A percentile compares a stretch with the other conserved stretches of the same genome.
Conservation (phyloP, 1,140 invertebrate genomes). For the Notospermus geniculatus region DNA sequence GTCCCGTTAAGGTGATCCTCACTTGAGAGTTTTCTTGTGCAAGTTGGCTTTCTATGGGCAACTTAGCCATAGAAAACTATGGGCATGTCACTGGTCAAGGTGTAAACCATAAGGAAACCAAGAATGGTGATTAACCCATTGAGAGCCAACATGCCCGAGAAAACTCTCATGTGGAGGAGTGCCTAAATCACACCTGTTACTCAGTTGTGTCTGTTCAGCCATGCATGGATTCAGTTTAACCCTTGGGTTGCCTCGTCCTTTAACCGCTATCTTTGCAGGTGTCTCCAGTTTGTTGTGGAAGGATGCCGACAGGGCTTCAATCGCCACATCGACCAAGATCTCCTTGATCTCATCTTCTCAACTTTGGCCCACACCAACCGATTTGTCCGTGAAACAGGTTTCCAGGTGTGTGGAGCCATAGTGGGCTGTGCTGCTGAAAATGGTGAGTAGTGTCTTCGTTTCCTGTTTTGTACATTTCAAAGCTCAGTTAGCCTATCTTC, state of each 20-base stretch:
- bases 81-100: too few relatives aligned
- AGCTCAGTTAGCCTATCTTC: constrained; percentile 4
- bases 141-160: too few relatives aligned
- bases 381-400: constrained; percentile 63
- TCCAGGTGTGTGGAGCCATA: constrained; percentile 59
- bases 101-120: too few relatives aligned
- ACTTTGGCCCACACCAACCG: constrained; percentile 60
- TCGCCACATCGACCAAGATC: constrained; percentile 55
- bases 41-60: too few relatives aligned
- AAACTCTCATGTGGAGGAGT: too few relatives aligned
- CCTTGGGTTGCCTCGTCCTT: background rate
- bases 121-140: too few relatives aligned
- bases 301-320: constrained; percentile 58
- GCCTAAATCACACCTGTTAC: too few relatives aligned
- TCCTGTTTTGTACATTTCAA: too few relatives aligned
- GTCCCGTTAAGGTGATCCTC: too few relatives aligned
- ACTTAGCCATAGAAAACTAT: too few relatives aligned
- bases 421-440: constrained; percentile 50
- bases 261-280: constrained; percentile 32
- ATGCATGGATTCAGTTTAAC: background rate
- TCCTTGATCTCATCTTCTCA: constrained; percentile 59
- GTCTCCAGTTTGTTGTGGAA: constrained; percentile 59
- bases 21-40: too few relatives aligned
- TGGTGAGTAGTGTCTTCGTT: background rate
- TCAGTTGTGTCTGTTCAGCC: too few relatives aligned